These are phyloP conservation scores for Halesus radiatus DNA, from an alignment of 1,140 invertebrate species.

Conservation along the genomic window DNA sequence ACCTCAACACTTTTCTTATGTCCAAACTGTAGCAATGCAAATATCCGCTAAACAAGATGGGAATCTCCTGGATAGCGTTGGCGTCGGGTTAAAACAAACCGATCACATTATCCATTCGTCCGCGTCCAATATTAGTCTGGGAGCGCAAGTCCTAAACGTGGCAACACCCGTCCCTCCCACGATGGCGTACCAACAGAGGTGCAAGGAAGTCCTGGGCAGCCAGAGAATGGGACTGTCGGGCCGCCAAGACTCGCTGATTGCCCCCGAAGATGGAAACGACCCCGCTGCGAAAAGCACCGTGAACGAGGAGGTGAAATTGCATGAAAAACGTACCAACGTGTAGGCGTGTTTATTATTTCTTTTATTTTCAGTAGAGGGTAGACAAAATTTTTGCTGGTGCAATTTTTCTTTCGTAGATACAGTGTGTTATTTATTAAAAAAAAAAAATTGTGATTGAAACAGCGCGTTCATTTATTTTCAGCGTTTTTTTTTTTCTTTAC, in stretches of 20 bases:
- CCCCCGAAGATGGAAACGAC: slow-evolving; percentile 31
- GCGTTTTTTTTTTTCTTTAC: background rate
- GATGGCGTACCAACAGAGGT: slow-evolving; percentile 51
- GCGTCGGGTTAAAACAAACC: background rate
- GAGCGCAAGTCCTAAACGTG: slow-evolving; percentile 54
- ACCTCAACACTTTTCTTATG: slow-evolving; percentile 16
- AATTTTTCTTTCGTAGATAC: too few relatives aligned
- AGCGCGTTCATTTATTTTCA: background rate
- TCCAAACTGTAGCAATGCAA: slow-evolving; percentile 25
- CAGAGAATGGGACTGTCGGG: slow-evolving; percentile 35
- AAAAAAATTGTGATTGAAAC: too few relatives aligned
- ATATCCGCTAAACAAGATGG: slow-evolving; percentile 30
- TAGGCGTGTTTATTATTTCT: slow-evolving; percentile 19
- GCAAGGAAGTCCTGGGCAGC: slow-evolving; percentile 47
- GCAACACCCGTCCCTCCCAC: slow-evolving; percentile 53
- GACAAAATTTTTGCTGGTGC: background rate
- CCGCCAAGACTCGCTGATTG: slow-evolving; percentile 1
- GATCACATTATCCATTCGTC: slow-evolving; percentile 36
- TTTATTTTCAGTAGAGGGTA: slow-evolving; percentile 22
- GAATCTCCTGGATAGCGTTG: slow-evolving; percentile 7
- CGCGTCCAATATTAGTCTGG: slow-evolving; percentile 49
- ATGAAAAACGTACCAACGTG: slow-evolving; percentile 41
- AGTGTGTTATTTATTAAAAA: too few relatives aligned
- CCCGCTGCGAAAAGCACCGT: background rate
- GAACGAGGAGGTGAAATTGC: slow-evolving; percentile 51